Base-by-base conservation (phyloP, 1,140 invertebrate species). In the Drosophila azteca region DNA sequence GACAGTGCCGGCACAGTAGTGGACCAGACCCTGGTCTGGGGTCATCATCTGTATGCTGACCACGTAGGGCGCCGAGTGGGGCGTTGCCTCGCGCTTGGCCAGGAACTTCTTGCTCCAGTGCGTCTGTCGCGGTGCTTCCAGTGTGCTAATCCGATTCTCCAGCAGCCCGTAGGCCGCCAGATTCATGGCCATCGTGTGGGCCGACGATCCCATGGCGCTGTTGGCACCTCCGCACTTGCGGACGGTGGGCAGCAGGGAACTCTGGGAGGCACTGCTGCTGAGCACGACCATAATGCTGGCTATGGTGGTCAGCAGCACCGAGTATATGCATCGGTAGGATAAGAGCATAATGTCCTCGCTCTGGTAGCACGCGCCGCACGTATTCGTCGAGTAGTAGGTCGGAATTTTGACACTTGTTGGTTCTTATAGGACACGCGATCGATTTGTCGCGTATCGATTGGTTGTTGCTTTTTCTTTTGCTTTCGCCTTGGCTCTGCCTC, bases 41-140 rank as follows among this genome's bases (percentile, higher is more conserved):
- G 83, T 91, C 74, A 74, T 81, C 58, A 81, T 75, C 61, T 92
- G 91, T 39, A 92, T 84, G 50, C 89, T 90, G 53, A 92, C 91
- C 39, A 91, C 90, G 35, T 85, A 92, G 8, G 91, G 91, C n/a
- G 91, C 91, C 26, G 85, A 81, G 20, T 92, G 89, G 11, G 82
- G 77, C 51, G 60, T 60, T 4, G 91, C 91, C 62, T 91, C 90
- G 8, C 74, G 74, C 55, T 91, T 91, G 57, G 90, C 90, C 60
- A 91, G 68, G 20, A 90, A 87, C 50, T 91, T 89, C 44, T 87
- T 82, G 51, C 51, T 79, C 80, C 90, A 91, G 24, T 80, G 59
- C 54, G 89, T 80, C 60, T 79, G 72, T n/a, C 68, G 67, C 15
- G 84, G 76, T 51, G 79, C 61, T 15, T 88, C 79, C 49, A 88